These are phyloP conservation scores for Anisognathus igniventris DNA, from an alignment of 2,797 vertebrate genomes.

Conservation along the genomic window DNA sequence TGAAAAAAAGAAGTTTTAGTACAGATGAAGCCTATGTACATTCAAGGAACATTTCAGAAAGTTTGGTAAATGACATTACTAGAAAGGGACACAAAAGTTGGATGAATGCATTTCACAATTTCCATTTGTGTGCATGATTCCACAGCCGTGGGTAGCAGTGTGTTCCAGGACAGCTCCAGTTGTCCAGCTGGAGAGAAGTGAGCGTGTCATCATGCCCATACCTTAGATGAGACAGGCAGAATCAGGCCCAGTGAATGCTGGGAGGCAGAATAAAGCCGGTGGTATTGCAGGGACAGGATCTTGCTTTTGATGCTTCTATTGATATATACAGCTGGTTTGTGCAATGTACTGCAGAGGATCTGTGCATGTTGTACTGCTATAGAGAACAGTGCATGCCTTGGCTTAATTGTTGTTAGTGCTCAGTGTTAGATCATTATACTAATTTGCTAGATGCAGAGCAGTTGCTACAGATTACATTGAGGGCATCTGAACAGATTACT, in stretches of 20 bases:
- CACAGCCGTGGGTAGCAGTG: accelerated
- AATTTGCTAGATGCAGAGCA: neutral
- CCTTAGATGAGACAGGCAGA: neutral
- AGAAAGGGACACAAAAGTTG: neutral
- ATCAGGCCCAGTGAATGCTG: neutral
- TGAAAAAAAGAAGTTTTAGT: neutral
- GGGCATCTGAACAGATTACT: neutral
- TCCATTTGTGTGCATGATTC: neutral
- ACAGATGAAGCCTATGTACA: neutral
- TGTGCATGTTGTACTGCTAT: neutral
- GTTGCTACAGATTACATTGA: neutral
- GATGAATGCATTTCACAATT: neutral
- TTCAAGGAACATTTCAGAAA: neutral
- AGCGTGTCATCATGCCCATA: neutral
- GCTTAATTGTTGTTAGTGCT: neutral
- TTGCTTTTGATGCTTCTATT: neutral
- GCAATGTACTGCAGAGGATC: neutral
- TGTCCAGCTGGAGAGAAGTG: neutral
- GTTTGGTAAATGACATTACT: neutral
- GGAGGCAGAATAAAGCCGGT: neutral
- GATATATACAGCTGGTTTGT: neutral
- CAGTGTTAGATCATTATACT: neutral
- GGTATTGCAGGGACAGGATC: neutral
- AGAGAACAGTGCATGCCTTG: neutral
- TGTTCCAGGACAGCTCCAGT: neutral